phyloP scores from a whole-genome alignment of 2,888 invertebrate species.

The Leuctra nigra region DNA sequence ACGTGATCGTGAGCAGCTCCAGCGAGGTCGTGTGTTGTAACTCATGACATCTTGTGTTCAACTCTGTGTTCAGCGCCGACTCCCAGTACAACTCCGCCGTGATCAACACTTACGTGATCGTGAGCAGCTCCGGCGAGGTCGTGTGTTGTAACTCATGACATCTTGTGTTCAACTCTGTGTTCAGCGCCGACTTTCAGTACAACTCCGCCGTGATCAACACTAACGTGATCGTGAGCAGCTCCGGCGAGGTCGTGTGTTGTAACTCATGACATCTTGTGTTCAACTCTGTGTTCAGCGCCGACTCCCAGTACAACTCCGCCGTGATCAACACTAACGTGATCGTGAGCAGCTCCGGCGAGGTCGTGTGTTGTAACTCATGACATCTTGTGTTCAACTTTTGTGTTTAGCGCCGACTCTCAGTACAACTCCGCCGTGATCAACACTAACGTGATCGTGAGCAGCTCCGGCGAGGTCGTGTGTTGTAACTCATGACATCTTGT shows the following conservation, averaged over 20 bases:
- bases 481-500: conserved; percentile 77
- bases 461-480: conserved; percentile 76
- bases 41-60: too few relatives aligned
- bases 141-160: conserved; percentile 78
- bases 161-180: conserved; percentile 62
- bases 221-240: conserved; percentile 71
- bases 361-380: conserved; percentile 78
- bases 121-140: conserved; percentile 70
- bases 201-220: conserved; percentile 78
- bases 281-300: conserved; percentile 62
- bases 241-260: conserved; percentile 79
- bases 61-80: conserved; percentile 62
- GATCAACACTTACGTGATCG: conserved; percentile 80
- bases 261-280: conserved; percentile 76
- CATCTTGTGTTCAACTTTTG: conserved; percentile 72
- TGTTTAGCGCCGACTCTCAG: conserved; percentile 69
- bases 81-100: conserved; percentile 76
- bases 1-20: conserved; percentile 71
- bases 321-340: conserved; percentile 83
- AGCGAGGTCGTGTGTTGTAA: conserved; percentile 77
- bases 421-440: conserved; percentile 78
- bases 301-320: conserved; percentile 74
- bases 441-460: conserved; percentile 74
- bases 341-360: conserved; percentile 69
- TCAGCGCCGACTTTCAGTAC: conserved; percentile 77